phyloP scores from a whole-genome alignment of 2,797 vertebrate genomes.

The Ctenochaetus hawaiiensis region DNA sequence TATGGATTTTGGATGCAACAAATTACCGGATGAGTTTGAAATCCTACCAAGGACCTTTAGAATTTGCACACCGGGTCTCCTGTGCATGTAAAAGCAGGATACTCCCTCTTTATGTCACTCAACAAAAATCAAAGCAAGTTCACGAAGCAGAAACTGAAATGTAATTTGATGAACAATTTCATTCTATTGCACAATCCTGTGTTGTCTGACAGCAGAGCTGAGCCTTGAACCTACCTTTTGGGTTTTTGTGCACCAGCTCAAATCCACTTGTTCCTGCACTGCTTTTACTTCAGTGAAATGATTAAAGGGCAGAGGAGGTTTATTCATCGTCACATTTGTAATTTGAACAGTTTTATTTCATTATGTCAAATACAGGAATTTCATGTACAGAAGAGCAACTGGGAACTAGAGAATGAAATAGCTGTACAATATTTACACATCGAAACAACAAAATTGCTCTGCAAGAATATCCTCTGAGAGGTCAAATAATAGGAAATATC shows the following conservation, averaged over 20 bases:
- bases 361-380: slow-evolving; percentile 86
- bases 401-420: slow-evolving; percentile 80
- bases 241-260: not conserved
- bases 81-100: not conserved
- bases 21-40: not conserved
- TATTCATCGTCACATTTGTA: slow-evolving; percentile 62
- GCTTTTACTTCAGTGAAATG: slow-evolving; percentile 10
- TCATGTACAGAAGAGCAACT: slow-evolving; percentile 84
- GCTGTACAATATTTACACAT: slow-evolving; percentile 88
- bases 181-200: not conserved
- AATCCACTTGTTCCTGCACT: not conserved
- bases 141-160: not conserved
- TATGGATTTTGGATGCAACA: not conserved
- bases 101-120: not conserved
- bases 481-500: slow-evolving; percentile 79
- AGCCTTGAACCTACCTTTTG: not conserved
- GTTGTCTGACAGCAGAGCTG: not conserved
- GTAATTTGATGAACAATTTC: not conserved
- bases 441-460: slow-evolving; percentile 63
- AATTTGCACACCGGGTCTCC: not conserved
- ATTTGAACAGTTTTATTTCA: slow-evolving; percentile 82
- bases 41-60: not conserved
- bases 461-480: slow-evolving; percentile 68
- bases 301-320: slow-evolving; percentile 27
- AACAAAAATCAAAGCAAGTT: not conserved